These are phyloP conservation scores for Zeugodacus cucurbitae DNA, from an alignment of 1,140 invertebrate species.

Conservation along the genomic window DNA sequence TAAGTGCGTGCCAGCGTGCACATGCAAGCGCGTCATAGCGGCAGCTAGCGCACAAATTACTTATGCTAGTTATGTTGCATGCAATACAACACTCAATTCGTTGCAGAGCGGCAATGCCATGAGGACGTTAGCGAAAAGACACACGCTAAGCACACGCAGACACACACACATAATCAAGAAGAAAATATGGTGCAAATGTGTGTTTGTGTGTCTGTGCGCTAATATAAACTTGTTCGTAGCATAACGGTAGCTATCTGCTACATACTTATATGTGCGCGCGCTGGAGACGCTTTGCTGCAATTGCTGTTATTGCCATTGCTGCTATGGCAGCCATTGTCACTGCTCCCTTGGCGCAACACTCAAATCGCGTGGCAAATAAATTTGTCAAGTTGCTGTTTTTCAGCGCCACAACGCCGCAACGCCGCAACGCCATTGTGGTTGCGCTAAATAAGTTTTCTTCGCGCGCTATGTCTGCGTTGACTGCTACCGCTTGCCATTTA, in stretches of 20 bases:
- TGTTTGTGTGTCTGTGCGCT: background rate
- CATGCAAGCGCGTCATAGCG: background rate
- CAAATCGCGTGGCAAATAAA: slow-evolving; percentile 34
- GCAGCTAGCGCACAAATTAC: background rate
- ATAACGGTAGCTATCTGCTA: background rate
- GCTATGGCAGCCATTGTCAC: background rate
- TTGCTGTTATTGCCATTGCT: background rate
- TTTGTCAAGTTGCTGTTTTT: slow-evolving; percentile 28
- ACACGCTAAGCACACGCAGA: background rate
- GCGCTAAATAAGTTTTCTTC: slow-evolving; percentile 19
- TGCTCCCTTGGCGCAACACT: slow-evolving; percentile 3
- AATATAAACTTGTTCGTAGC: too few relatives aligned
- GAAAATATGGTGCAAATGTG: background rate
- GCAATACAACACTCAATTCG: background rate
- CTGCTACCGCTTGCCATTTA: background rate
- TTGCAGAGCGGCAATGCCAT: background rate
- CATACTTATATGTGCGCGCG: too few relatives aligned
- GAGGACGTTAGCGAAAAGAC: background rate
- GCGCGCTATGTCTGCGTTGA: background rate
- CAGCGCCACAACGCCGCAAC: background rate
- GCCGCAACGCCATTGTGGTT: background rate
- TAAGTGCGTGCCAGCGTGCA: background rate
- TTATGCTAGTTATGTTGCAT: background rate
- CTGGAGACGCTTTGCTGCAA: background rate
- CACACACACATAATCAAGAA: background rate